Evolutionary conservation across 92 coral and sea anemone species (phyloP).

Genomic region (Porites divaricata): DNA sequence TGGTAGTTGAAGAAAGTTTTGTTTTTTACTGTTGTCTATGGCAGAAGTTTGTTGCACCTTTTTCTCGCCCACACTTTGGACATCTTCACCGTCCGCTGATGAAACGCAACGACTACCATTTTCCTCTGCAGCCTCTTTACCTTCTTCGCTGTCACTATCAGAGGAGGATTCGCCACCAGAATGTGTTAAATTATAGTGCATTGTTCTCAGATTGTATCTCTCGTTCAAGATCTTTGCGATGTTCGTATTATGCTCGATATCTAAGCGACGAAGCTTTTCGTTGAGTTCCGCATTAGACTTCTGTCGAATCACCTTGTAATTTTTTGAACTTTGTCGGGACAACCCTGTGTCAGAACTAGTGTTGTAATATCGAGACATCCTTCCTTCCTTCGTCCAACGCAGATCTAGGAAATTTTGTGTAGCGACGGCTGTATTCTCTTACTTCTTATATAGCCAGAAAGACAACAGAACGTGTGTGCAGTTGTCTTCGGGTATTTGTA

Average conservation of each 20-base stretch:
- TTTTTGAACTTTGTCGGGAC: constrained; percentile 67
- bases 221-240: constrained; percentile 79
- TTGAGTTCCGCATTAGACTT: constrained; percentile 75
- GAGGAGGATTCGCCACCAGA: constrained; percentile 34
- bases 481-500: not conserved
- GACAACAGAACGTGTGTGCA: not conserved
- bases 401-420: not conserved
- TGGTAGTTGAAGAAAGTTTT: constrained; percentile 47
- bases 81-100: constrained; percentile 15
- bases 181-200: constrained; percentile 45
- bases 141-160: constrained; percentile 19
- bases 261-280: constrained; percentile 68
- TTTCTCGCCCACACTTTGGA: constrained; percentile 15
- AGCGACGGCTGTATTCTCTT: not conserved
- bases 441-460: not conserved
- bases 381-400: not conserved
- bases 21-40: constrained; percentile 14
- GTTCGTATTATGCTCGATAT: constrained; percentile 69
- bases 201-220: constrained; percentile 51
- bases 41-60: not conserved
- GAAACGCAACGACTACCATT: not conserved
- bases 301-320: constrained; percentile 58
- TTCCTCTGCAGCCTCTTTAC: not conserved
- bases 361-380: constrained; percentile 42
- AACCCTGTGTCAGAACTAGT: constrained; percentile 50